Evolutionary conservation across 2,888 invertebrate genomes (phyloP), one percentile per base, ranked within the genome.

Genomic region (Sinhomidia bicolor): DNA sequence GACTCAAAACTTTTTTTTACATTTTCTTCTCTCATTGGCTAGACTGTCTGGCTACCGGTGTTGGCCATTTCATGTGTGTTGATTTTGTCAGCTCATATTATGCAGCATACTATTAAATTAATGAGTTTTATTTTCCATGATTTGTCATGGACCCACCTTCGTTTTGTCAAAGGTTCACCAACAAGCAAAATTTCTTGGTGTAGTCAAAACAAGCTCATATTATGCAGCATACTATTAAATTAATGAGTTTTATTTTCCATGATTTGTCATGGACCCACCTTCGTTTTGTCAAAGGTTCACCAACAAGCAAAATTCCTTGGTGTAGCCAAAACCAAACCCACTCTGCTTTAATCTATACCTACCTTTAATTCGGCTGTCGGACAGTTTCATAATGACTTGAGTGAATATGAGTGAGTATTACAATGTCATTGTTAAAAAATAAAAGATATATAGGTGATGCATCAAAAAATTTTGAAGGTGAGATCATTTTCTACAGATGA

Each of bases 131-230:
- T 62, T 79, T 85, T 85, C 79, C 79, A 79, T 76, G 54, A 85
- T 85, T 85, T 85, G 85, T 79, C 79, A 85, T 54, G 79, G 85
- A 68, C 79, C 85, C 79, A 62, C 84, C 84, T 85, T 84, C 76
- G 14, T 44, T 80, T 80, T 80, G 65, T 68, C 65, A 68, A 32
- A 68, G 17, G 17, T 36, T 68, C 36, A 68, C n/a, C 9, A 68
- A 36, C 17, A 47, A 47, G 44, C 10, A 47, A 14, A 54, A 17
- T 54, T 54, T 54, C 51, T 54, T 54, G 51, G 17, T 7, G 3
- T 7, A 54, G 17, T 17, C 17, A n/a, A 54, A 54, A 5, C 14
- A 54, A 54, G 3, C 17, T 17, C 17, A 54, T 7, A 1, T 54
- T 10, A 47, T 2, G 12, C 47, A 12, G 12, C n/a, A 47, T 26